Evolutionary conservation across 1,140 invertebrate genomes (phyloP), one percentile per base, ranked within the genome.

Genomic region (Micrasema longulum): DNA sequence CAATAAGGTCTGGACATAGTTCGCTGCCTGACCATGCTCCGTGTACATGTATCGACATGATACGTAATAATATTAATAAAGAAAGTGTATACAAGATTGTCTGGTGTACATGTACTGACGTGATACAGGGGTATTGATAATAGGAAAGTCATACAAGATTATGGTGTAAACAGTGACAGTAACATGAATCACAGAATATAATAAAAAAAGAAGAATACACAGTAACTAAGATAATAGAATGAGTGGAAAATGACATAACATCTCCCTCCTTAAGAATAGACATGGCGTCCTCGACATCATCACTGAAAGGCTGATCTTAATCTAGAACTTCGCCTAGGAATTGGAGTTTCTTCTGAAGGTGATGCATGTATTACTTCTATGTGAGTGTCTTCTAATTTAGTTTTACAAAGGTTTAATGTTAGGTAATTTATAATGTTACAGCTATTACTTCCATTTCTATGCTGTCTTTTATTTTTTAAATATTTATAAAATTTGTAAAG

Each of bases 271-370:
- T 45, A 45, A 16, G 16, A 31, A 31, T 31, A 45, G 43, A 45
- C n/a, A 14, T 45, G 43, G n/a, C 43, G 43, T 14, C 43, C 43
- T 45, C 43, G 43, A 45, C 43, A 45, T 45, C 43, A n/a, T 45
- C 14, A 45, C n/a, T 45, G n/a, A n/a, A 45, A 5, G n/a, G 43
- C 16, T 16, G 43, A 45, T 45, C n/a, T 45, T 14, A 45, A 16
- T 45, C 43, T n/a, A n/a, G 43, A 14, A 45, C 16, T n/a, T 45
- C 43, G 43, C n/a, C 43, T 16, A 45, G n/a, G n/a, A 16, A 45
- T 16, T 45, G 12, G 2, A 45, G n/a, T 16, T n/a, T 45, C 43
- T 31, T 31, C 26, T 31, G 26, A 31, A 4, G 26, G 7, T 31
- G 26, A 7, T 31, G 26, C 7, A 31, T 31, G 26, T 7, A 31